Conservation (phyloP, 2,113 vertebrate genomes). For the Orcinus orca region DNA sequence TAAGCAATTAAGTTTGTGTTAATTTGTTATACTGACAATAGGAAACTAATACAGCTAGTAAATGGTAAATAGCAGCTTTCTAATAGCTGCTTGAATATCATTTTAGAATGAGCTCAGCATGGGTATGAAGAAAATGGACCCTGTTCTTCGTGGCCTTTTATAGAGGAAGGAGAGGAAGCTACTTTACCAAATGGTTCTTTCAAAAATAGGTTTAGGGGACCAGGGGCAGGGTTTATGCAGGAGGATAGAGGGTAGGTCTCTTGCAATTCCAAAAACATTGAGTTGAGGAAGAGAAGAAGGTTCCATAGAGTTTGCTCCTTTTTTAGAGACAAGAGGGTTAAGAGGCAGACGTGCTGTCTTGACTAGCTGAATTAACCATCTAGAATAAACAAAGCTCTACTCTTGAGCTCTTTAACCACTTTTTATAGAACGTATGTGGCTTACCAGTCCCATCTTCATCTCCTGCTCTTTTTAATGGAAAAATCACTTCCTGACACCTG, state of each 20-base stretch:
- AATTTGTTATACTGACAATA: neutral
- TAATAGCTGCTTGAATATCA: neutral
- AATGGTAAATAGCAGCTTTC: neutral
- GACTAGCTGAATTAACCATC: neutral
- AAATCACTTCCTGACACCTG: neutral
- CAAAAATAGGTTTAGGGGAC: neutral
- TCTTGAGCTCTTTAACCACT: neutral
- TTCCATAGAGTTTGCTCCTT: neutral
- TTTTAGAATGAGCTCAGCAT: neutral
- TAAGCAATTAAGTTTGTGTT: neutral
- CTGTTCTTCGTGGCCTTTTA: neutral
- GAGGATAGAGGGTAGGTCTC: neutral
- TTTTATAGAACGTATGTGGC: neutral
- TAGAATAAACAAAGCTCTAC: neutral
- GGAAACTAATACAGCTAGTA: neutral
- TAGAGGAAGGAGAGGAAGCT: neutral
- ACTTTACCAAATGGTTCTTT: neutral
- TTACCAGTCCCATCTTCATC: neutral
- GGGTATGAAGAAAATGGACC: neutral
- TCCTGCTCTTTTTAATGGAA: neutral
- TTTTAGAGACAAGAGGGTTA: neutral
- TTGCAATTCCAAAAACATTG: neutral
- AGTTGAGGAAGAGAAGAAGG: neutral
- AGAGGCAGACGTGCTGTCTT: neutral
- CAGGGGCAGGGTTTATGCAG: neutral